These are phyloP conservation scores for Hypomesus transpacificus DNA, from an alignment of 2,113 vertebrate species.

Conservation along the genomic window DNA sequence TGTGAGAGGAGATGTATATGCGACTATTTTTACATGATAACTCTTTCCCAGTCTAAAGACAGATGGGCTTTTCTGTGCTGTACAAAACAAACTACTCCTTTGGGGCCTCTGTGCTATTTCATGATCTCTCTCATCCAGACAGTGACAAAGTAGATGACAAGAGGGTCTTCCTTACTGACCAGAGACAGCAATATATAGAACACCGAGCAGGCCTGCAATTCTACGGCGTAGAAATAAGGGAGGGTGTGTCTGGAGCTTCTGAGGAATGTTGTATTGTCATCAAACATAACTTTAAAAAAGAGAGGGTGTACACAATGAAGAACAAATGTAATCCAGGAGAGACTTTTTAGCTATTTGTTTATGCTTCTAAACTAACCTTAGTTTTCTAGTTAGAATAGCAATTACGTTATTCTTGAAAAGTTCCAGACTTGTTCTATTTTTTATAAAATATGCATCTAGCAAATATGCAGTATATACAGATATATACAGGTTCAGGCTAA, in stretches of 20 bases:
- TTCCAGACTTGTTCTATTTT: background rate
- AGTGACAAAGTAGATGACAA: conserved; percentile 30
- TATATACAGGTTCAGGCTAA: too few species aligned
- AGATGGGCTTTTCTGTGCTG: conserved; percentile 50
- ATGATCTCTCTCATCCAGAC: conserved; percentile 33
- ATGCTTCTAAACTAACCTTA: conserved; percentile 56
- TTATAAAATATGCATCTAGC: too few species aligned
- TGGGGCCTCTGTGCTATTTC: conserved; percentile 43
- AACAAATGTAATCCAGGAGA: conserved; percentile 36
- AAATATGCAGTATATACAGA: too few species aligned
- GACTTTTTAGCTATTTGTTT: conserved; percentile 52
- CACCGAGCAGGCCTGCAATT: too few species aligned
- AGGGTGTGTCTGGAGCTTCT: too few species aligned
- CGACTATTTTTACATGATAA: conserved; percentile 56
- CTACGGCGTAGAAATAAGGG: too few species aligned
- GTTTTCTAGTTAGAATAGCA: conserved; percentile 55
- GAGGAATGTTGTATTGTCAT: too few species aligned
- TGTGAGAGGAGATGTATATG: conserved; percentile 50
- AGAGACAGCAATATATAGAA: conserved; percentile 6
- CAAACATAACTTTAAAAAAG: too few species aligned
- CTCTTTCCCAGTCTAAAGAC: conserved; percentile 54
- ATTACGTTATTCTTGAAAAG: conserved; percentile 63
- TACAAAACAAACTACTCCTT: conserved; percentile 54
- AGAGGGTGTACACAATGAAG: too few species aligned
- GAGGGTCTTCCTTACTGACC: conserved; percentile 24